Evolutionary conservation across 1,140 invertebrate species (phyloP), one percentile per base, ranked within the genome.

Genomic region (Lutraria rhynchaena): DNA sequence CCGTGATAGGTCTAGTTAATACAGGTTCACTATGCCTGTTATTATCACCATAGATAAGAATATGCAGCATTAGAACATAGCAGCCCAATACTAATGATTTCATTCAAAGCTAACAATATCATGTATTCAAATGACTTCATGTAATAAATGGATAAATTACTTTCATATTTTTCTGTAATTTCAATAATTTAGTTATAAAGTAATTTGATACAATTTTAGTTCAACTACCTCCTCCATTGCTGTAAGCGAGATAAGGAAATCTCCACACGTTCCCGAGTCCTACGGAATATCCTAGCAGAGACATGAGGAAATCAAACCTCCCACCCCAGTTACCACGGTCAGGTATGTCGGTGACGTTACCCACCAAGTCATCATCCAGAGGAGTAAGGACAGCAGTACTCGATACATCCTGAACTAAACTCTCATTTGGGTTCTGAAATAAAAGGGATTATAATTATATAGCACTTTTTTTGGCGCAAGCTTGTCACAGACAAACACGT

Each of bases 231-330:
- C 97, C 97, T 58, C 97, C 97, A 92, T 99, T 98, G 91, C 97
- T 96, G 93, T 98, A 97, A 89, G 97, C 98, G 70, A 98, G 93
- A 90, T 98, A 98, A 13, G 97, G 97, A 93, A 99, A 99, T 87
- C 97, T 94, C 98, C 97, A 98, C 57, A 98, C 97, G 90, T 98
- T 98, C 22, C 97, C 97, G 27, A 98, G 94, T 0, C 93, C 93
- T 0, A 94, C 93, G n/a, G 93, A 93, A 78, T 92, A 93, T 15
- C 93, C 92, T 27, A 94, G 87, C 3, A 93, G 87, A 7, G 93
- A 94, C 83, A 94, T 90, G 44, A 94, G 90, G 86, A 94, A 94
- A 81, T 94, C 93, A 75, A 93, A 93, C 51, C 93, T 88, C 27
- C 93, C 92, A 9, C 89, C 88, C 93, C 93, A 94, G 84, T 91